Evolutionary conservation across 1,140 invertebrate species (phyloP).

Genomic region (Formica selysi): DNA sequence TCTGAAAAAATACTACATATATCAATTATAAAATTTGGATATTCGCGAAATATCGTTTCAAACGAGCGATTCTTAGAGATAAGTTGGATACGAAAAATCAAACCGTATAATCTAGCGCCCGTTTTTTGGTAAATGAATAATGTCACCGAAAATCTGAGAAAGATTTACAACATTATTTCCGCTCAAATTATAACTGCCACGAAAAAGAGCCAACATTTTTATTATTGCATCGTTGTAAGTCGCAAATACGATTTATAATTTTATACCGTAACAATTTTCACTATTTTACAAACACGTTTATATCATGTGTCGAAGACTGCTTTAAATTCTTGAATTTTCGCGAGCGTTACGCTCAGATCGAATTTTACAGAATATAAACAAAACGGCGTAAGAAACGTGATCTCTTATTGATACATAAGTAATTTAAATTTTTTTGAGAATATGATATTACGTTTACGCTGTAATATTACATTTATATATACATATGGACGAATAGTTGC

Average conservation of each 20-base stretch:
- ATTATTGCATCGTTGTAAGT: background rate
- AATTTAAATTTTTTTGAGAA: background rate
- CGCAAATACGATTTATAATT: constrained; percentile 32
- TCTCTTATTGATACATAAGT: background rate
- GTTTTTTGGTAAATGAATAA: background rate
- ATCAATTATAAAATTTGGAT: constrained; percentile 31
- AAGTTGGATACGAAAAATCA: constrained; percentile 35
- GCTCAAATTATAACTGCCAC: constrained; percentile 41
- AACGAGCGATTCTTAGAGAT: constrained; percentile 10
- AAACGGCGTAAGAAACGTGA: background rate
- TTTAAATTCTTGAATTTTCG: constrained; percentile 21
- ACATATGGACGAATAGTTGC: background rate
- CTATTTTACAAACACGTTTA: constrained; percentile 27
- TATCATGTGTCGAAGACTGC: constrained; percentile 11
- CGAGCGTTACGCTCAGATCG: background rate
- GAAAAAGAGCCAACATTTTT: constrained; percentile 22
- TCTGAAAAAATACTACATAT: background rate
- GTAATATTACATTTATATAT: constrained; percentile 23
- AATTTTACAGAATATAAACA: background rate
- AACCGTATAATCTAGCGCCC: background rate
- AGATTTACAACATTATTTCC: constrained; percentile 31
- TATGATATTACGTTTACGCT: constrained; percentile 9
- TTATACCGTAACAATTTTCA: constrained; percentile 31
- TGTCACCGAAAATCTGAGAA: background rate
- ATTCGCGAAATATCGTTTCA: constrained; percentile 53